Evolutionary conservation across 2,797 vertebrate genomes (phyloP).

Genomic region (Pipistrellus pygmaeus): DNA sequence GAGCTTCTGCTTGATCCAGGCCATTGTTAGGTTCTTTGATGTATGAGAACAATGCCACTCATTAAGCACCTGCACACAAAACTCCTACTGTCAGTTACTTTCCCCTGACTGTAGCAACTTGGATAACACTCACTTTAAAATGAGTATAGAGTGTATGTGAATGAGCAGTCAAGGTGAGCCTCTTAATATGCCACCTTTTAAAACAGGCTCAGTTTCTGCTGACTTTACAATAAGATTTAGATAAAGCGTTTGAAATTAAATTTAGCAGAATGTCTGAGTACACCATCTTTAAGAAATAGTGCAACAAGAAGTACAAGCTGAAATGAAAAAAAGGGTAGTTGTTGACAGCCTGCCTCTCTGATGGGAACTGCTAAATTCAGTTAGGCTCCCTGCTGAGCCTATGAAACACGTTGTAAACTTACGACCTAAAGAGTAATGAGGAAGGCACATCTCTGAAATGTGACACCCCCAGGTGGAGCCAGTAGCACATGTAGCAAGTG

Average conservation of each 20-base stretch:
- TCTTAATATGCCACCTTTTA: not conserved
- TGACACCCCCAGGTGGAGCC: not conserved
- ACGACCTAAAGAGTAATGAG: not conserved
- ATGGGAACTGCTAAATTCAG: not conserved
- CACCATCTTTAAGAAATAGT: conserved; percentile 14
- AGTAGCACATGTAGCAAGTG: not conserved
- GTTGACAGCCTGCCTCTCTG: not conserved
- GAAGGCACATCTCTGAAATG: not conserved
- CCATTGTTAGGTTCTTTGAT: conserved; percentile 12
- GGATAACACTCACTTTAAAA: not conserved
- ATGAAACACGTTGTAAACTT: not conserved
- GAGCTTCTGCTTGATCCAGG: not conserved
- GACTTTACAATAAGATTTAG: not conserved
- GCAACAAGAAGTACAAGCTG: not conserved
- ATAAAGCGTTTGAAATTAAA: conserved; percentile 26
- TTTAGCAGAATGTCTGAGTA: conserved; percentile 18
- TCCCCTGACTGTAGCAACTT: not conserved
- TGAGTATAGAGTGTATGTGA: not conserved
- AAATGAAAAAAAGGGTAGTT: not conserved
- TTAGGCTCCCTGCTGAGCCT: not conserved
- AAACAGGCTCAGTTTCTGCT: not conserved
- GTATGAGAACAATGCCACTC: not conserved
- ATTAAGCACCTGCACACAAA: not conserved
- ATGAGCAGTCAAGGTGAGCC: not conserved
- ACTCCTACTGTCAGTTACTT: not conserved